phyloP scores from a whole-genome alignment of 2,888 invertebrate genomes.

The Diarsia dahlii region DNA sequence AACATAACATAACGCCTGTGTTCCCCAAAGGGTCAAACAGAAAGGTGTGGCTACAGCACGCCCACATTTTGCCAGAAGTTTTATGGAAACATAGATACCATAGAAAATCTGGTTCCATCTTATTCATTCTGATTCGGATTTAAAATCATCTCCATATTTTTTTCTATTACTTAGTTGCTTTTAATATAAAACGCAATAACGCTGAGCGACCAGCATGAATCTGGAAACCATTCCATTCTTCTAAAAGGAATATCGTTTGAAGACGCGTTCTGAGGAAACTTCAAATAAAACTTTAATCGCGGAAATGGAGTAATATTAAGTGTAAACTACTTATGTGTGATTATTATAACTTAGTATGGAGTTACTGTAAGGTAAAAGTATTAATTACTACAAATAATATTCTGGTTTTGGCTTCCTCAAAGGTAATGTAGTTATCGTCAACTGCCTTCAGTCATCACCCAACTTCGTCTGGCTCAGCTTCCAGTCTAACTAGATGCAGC shows the following conservation, averaged over 20 bases:
- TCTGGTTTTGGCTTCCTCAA: background rate
- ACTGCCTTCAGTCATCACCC: background rate
- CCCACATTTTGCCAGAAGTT: no score
- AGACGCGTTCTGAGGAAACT: constrained; percentile 19
- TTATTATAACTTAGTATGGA: constrained; percentile 16
- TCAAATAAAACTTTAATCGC: constrained; percentile 28
- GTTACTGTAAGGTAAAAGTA: background rate
- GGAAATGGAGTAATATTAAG: constrained; percentile 11
- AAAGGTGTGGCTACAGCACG: background rate
- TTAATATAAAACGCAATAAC: constrained; percentile 33
- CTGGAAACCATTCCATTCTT: constrained; percentile 5
- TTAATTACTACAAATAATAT: background rate
- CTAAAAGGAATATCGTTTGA: constrained; percentile 31
- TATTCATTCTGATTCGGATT: background rate
- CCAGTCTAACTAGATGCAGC: background rate
- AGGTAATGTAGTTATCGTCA: background rate
- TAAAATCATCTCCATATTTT: background rate
- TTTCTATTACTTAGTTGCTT: background rate
- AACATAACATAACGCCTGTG: background rate
- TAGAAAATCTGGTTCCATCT: background rate
- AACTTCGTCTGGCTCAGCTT: background rate
- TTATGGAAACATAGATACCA: background rate
- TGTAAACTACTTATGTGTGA: constrained; percentile 3
- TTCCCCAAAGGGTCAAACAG: background rate
- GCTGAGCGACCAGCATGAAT: background rate